These are phyloP conservation scores for Acleris emargana DNA, from an alignment of 2,888 invertebrate genomes.

Conservation along the genomic window DNA sequence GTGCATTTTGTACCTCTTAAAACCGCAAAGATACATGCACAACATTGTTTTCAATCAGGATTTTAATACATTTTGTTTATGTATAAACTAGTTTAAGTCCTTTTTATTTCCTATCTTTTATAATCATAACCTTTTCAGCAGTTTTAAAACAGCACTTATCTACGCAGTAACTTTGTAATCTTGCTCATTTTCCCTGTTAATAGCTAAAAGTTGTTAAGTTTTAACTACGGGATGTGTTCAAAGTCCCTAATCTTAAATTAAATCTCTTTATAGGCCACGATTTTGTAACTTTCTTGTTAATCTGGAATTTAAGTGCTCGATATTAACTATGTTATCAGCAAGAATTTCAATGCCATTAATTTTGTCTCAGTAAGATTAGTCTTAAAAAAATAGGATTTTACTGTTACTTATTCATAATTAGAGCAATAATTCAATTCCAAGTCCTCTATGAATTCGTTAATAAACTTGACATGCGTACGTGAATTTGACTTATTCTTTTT, in stretches of 20 bases:
- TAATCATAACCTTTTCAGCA: background rate
- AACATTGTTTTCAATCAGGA: background rate
- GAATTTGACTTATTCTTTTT: too few relatives aligned
- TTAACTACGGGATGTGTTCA: slow-evolving; percentile 7
- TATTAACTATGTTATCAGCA: slow-evolving; percentile 12
- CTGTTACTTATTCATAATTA: too few relatives aligned
- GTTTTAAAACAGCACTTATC: background rate
- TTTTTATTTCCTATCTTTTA: background rate
- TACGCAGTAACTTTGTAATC: background rate
- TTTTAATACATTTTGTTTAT: background rate
- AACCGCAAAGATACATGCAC: background rate
- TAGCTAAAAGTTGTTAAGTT: slow-evolving; percentile 7
- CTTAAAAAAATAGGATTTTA: too few relatives aligned
- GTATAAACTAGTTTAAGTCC: background rate
- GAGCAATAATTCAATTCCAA: too few relatives aligned
- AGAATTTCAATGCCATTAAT: slow-evolving; percentile 14
- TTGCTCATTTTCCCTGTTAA: background rate
- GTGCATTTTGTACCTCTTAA: background rate
- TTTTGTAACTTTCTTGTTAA: slow-evolving; percentile 17
- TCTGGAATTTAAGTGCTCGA: slow-evolving; percentile 11
- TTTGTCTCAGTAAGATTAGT: background rate
- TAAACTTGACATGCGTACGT: too few relatives aligned
- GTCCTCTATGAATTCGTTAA: too few relatives aligned
- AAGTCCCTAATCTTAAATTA: slow-evolving; percentile 27
- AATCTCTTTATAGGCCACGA: slow-evolving; percentile 27